These are phyloP conservation scores for Calcarius lapponicus DNA, from an alignment of 2,797 vertebrate genomes.

Conservation along the genomic window DNA sequence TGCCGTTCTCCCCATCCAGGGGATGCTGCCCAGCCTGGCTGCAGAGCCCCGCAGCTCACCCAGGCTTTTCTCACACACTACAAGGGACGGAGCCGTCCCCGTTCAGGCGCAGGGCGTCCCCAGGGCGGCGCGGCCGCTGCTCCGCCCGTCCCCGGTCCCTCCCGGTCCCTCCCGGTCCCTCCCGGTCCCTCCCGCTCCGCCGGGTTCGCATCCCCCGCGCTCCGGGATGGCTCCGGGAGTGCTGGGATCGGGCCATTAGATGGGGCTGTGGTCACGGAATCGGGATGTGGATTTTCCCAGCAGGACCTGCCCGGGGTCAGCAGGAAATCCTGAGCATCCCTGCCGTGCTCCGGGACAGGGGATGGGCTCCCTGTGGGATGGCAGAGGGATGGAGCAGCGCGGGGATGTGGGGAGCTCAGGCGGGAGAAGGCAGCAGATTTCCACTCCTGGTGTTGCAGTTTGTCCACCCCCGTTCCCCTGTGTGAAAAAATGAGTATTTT, in stretches of 20 bases:
- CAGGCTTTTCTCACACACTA: accelerated
- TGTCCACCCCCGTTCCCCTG: neutral
- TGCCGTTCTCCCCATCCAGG: no score
- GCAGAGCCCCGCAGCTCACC: neutral
- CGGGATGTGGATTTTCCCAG: no score
- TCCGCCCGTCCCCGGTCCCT: accelerated
- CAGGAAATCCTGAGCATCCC: neutral
- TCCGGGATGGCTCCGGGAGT: no score
- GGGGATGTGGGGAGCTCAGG: neutral
- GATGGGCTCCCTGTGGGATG: accelerated
- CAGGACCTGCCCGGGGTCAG: neutral
- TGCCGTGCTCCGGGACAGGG: neutral
- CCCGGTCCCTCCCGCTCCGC: no score
- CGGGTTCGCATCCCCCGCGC: no score
- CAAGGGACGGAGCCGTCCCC: accelerated
- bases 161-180: no score
- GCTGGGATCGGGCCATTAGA: no score
- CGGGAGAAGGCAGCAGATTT: neutral
- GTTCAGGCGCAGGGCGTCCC: accelerated
- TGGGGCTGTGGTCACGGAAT: no score
- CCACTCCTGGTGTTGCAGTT: neutral
- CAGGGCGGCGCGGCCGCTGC: neutral
- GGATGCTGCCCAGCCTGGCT: neutral
- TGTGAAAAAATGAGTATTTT: no score
- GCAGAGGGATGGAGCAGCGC: neutral